Percentiles rank a stretch among this genome's conserved stretches.
Evolutionary conservation across 2,113 vertebrate genomes (phyloP).

Genomic region (Meles meles): DNA sequence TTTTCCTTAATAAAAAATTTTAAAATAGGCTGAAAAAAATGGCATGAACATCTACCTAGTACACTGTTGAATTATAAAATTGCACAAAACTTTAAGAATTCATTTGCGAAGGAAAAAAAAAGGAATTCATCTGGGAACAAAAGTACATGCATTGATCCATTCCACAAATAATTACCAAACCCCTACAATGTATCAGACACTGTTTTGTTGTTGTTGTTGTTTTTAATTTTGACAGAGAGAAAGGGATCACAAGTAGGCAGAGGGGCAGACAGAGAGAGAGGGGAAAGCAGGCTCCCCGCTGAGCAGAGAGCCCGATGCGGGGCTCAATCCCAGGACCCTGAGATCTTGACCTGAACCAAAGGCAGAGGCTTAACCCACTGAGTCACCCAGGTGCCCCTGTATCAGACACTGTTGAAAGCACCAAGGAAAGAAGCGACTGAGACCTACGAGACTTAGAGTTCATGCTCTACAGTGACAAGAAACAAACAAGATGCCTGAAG

Average conservation of each 20-base stretch:
- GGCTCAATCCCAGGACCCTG: too few species aligned
- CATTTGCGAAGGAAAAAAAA: background rate
- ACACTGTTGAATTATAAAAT: background rate
- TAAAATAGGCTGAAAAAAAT: background rate
- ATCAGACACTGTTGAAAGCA: background rate
- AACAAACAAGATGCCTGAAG: background rate
- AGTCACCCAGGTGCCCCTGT: too few species aligned
- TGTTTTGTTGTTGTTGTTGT: too few species aligned
- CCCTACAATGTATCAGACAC: background rate
- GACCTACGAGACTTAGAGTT: too few species aligned
- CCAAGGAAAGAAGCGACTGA: background rate
- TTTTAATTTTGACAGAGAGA: too few species aligned
- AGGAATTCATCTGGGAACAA: background rate
- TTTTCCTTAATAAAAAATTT: background rate
- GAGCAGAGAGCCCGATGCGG: too few species aligned
- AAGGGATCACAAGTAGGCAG: too few species aligned
- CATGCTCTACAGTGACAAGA: background rate
- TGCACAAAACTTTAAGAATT: background rate
- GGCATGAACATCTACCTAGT: background rate
- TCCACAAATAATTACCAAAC: background rate
- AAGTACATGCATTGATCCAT: background rate
- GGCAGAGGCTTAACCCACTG: too few species aligned
- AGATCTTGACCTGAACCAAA: too few species aligned
- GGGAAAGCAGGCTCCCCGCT: too few species aligned
- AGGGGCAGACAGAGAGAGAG: too few species aligned